Conservation (phyloP, 2,888 invertebrate species). For the Tachina grossa region DNA sequence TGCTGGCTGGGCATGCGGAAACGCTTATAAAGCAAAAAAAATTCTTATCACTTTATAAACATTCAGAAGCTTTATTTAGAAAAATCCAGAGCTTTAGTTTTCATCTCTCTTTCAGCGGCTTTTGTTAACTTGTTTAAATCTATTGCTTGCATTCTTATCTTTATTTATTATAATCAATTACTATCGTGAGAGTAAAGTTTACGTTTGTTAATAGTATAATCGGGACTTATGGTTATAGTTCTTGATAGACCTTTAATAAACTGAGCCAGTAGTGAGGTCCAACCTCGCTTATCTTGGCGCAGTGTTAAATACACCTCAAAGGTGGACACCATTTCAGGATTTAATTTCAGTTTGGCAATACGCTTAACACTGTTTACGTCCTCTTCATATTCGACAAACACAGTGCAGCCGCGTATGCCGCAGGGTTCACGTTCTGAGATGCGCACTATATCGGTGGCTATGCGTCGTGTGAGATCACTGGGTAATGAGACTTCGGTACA, state of each 20-base stretch:
- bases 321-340: constrained; percentile 93
- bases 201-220: constrained; percentile 94
- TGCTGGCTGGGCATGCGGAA: too few relatives aligned
- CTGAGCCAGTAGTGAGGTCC: constrained; percentile 94
- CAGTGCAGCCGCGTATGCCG: constrained; percentile 92
- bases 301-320: constrained; percentile 95
- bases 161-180: constrained; percentile 35
- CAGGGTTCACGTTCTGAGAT: constrained; percentile 95
- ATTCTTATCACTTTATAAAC: too few relatives aligned
- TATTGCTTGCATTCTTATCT: too few relatives aligned
- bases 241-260: constrained; percentile 94
- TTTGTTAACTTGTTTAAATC: too few relatives aligned
- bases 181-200: constrained; percentile 88
- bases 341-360: constrained; percentile 92
- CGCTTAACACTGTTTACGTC: constrained; percentile 85
- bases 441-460: constrained; percentile 90
- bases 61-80: too few relatives aligned
- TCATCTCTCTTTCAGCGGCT: too few relatives aligned
- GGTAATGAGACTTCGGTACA: constrained; percentile 94
- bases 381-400: constrained; percentile 92
- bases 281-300: constrained; percentile 92
- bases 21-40: too few relatives aligned
- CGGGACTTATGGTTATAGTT: constrained; percentile 93
- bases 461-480: constrained; percentile 90
- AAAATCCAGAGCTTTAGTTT: too few relatives aligned